Conservation (phyloP, 2,797 vertebrate species). For the Labroides dimidiatus region DNA sequence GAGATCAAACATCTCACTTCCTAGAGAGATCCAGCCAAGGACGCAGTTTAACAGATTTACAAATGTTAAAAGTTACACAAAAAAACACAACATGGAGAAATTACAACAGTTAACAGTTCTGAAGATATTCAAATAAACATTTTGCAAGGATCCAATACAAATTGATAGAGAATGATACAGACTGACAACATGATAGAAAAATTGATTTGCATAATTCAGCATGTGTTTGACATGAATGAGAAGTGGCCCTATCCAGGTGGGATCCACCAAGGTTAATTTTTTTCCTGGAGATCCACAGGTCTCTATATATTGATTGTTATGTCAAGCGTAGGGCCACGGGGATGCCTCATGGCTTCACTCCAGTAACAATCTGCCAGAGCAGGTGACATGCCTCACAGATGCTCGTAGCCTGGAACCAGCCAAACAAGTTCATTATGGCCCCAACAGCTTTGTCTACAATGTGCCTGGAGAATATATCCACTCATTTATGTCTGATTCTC, state of each 20-base stretch:
- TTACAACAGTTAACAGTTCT: no score
- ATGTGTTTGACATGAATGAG: conserved; percentile 44
- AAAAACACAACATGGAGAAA: no score
- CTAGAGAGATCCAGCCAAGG: no score
- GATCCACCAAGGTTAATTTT: conserved; percentile 59
- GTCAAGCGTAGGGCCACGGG: conserved; percentile 56
- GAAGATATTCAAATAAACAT: no score
- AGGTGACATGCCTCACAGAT: conserved; percentile 69
- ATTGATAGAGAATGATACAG: no score
- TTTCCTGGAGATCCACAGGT: conserved; percentile 49
- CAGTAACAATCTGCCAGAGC: conserved; percentile 71
- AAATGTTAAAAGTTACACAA: no score
- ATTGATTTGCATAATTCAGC: conserved; percentile 52
- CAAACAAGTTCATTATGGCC: conserved; percentile 77
- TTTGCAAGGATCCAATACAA: no score
- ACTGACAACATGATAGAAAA: no score
- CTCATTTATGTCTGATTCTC: conserved; percentile 25
- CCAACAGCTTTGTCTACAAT: conserved; percentile 68
- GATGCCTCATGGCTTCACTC: conserved; percentile 65
- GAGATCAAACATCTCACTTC: no score
- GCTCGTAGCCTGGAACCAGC: conserved; percentile 58
- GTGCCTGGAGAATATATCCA: conserved; percentile 40
- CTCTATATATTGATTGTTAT: conserved; percentile 72
- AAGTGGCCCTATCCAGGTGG: conserved; percentile 59
- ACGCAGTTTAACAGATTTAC: no score